Conservation (phyloP, 2,113 vertebrate genomes). For the Rutilus rutilus region DNA sequence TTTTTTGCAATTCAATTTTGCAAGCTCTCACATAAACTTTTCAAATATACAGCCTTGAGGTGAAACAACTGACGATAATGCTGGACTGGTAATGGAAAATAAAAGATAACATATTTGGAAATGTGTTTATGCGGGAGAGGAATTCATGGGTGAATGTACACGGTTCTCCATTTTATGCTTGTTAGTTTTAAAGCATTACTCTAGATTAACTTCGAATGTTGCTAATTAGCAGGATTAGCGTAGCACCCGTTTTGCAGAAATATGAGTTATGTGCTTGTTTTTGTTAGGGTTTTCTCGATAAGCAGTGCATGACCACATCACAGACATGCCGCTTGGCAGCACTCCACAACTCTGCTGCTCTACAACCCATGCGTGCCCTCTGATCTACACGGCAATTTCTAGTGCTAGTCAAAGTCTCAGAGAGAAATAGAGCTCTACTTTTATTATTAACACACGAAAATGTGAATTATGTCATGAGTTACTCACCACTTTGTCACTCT, state of each 20-base stretch:
- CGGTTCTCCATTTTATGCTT: neutral
- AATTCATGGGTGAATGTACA: constrained; percentile 2
- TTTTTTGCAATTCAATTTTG: neutral
- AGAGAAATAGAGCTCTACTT: neutral
- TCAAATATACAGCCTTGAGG: neutral
- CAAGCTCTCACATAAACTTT: neutral
- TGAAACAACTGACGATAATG: neutral
- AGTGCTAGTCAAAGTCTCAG: neutral
- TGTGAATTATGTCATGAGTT: neutral
- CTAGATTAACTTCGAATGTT: constrained; percentile 22
- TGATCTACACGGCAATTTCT: constrained; percentile 56
- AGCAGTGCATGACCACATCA: constrained; percentile 55
- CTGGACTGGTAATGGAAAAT: neutral
- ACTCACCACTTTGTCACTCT: neutral
- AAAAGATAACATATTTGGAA: constrained; percentile 9
- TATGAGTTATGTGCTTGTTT: constrained; percentile 40
- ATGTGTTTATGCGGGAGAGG: constrained; percentile 17
- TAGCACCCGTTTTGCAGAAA: constrained; percentile 28
- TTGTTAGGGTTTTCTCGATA: constrained; percentile 38
- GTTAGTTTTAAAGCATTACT: constrained; percentile 25
- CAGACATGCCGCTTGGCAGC: constrained; percentile 20
- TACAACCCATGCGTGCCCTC: constrained; percentile 38
- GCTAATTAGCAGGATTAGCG: constrained; percentile 40
- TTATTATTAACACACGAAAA: neutral
- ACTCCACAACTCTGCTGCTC: constrained; percentile 21